Evolutionary conservation across 1,140 invertebrate genomes (phyloP), one percentile per base, ranked within the genome.

Genomic region (Drosophila baimaii): DNA sequence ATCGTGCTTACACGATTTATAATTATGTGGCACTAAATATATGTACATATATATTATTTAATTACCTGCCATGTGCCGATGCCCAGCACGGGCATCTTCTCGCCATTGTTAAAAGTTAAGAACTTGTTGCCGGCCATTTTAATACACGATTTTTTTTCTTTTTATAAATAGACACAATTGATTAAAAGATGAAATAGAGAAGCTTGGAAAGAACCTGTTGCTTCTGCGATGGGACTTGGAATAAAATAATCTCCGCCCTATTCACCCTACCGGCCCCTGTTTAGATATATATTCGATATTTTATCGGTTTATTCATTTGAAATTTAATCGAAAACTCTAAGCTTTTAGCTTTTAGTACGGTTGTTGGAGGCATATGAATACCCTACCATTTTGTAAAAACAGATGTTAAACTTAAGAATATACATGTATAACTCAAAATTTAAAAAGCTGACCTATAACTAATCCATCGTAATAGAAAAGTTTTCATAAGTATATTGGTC

Each of bases 31-130:
- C 27, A 19, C 17, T 8, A 15, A 31, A 31, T 33, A 33, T 21
- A 52, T 52, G 35, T n/a, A 37, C 13, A n/a, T 5, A 37, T 37
- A n/a, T 37, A n/a, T 37, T 35, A 33, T 52, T 33, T 27, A 29
- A 64, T 93, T 91, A 96, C 95, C 94, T 96, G 95, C 96, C 96
- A 97, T 66, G 96, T 96, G 57, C 96, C 96, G 73, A 96, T 93
- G 39, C 96, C 96, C 44, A 97, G 91, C 68, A 94, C 93, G 0
- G 96, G 96, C 95, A 97, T 97, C 74, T 95, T 91, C 74, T 93
- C 90, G 17, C 93, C 93, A 83, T 91, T 92, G 55, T 90, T 90
- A 0, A 92, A 79, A 5, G 77, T 90, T 35, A 92, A 70, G 51
- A 73, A 90, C 47, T 88, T 79, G 7, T 63, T 77, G 59, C 66